These are phyloP conservation scores for Hemicrepidius hirtus DNA, from an alignment of 2,888 invertebrate species.

Conservation along the genomic window DNA sequence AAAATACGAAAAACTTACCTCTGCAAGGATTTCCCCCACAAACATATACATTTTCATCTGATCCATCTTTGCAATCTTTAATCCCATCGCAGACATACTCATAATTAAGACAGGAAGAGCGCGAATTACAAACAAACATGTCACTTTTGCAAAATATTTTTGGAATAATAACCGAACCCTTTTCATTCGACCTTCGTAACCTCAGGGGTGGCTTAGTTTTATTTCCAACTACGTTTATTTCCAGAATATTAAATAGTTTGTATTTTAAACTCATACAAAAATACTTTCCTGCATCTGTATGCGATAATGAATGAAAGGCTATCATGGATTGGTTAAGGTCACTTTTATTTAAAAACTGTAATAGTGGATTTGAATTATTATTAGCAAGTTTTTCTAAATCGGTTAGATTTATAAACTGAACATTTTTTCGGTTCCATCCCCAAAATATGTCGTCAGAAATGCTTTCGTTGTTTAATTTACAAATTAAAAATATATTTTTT, in stretches of 20 bases:
- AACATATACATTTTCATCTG: not conserved
- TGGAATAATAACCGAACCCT: not conserved
- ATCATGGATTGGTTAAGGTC: not conserved
- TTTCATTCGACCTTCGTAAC: not conserved
- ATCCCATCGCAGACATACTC: constrained; percentile 4
- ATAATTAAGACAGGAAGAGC: not conserved
- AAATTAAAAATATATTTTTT: not conserved
- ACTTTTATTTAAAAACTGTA: not conserved
- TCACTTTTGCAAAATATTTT: not conserved
- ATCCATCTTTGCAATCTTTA: constrained; percentile 12
- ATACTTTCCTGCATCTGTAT: not conserved
- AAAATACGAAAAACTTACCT: not conserved
- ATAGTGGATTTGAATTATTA: not conserved
- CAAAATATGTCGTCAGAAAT: too few relatives aligned
- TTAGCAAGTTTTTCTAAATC: not conserved
- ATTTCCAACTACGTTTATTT: not conserved
- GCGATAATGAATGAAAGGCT: not conserved
- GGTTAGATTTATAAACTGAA: not conserved
- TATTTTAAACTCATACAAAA: constrained; percentile 23
- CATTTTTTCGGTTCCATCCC: not conserved
- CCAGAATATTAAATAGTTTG: constrained; percentile 3
- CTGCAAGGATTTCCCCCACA: not conserved
- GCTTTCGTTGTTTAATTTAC: too few relatives aligned
- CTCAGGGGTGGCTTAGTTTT: not conserved
- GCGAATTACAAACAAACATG: constrained; percentile 10